Evolutionary conservation across 2,113 vertebrate genomes (phyloP).

Genomic region (Varanus komodoensis): DNA sequence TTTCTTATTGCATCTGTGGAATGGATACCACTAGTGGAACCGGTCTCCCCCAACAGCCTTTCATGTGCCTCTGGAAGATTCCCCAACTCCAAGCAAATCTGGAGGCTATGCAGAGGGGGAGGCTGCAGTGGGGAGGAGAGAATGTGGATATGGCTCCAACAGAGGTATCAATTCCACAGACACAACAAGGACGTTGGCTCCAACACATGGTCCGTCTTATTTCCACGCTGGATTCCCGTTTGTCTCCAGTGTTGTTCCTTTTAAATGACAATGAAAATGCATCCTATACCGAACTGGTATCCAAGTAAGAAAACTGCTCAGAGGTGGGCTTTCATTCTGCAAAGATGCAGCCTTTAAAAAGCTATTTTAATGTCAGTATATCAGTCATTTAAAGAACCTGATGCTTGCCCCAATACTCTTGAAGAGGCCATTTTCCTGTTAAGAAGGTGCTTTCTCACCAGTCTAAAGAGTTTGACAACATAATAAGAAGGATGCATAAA

Average conservation of each 20-base stretch:
- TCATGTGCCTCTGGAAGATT: no score
- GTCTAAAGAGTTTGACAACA: not conserved
- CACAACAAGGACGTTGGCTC: no score
- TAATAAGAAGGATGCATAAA: not conserved
- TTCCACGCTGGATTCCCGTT: not conserved
- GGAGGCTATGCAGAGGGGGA: no score
- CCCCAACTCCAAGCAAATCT: no score
- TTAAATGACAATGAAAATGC: not conserved
- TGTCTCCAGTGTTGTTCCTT: not conserved
- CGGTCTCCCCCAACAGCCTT: no score
- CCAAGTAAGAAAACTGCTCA: not conserved
- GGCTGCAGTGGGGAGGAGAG: no score
- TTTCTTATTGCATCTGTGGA: no score
- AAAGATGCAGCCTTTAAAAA: not conserved
- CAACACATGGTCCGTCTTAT: no score
- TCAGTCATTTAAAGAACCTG: not conserved
- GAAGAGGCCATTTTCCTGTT: not conserved
- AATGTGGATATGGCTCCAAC: no score
- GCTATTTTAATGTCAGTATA: not conserved
- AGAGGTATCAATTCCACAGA: no score
- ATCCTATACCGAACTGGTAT: not conserved
- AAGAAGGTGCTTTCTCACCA: not conserved
- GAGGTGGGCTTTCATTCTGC: not conserved
- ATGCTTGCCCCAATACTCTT: not conserved
- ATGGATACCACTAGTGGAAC: no score